Conservation (phyloP, 2,113 vertebrate genomes). For the Esox niger region DNA sequence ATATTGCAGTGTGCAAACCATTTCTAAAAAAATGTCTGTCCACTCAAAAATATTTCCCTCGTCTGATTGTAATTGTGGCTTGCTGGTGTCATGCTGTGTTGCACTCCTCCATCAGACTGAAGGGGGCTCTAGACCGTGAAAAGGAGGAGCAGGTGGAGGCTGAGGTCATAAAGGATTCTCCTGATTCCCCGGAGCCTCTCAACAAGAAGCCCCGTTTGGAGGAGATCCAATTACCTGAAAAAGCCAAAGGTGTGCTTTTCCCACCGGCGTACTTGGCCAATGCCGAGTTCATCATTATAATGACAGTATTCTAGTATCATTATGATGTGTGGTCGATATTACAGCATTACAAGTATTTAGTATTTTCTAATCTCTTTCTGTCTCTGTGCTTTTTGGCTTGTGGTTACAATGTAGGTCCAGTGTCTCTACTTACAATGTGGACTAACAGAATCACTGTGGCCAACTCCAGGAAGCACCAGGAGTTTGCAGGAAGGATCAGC, state of each 20-base stretch:
- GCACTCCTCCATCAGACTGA: slow-evolving; percentile 70
- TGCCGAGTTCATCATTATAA: no score
- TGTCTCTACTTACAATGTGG: slow-evolving; percentile 92
- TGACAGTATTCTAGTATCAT: no score
- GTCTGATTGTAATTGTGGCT: no score
- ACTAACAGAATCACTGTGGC: slow-evolving; percentile 92
- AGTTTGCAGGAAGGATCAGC: slow-evolving; percentile 88
- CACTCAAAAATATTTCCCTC: no score
- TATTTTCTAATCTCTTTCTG: neutral
- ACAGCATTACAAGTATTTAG: no score
- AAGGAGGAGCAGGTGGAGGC: slow-evolving; percentile 92
- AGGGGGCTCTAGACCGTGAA: slow-evolving; percentile 83
- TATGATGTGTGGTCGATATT: no score
- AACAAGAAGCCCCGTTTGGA: slow-evolving; percentile 94
- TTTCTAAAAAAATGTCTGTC: no score
- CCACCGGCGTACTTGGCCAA: neutral
- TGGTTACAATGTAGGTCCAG: slow-evolving; percentile 74
- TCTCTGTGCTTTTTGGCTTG: neutral
- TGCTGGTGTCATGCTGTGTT: neutral
- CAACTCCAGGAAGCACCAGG: slow-evolving; percentile 96
- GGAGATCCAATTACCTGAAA: slow-evolving; percentile 82
- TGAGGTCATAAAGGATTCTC: slow-evolving; percentile 96
- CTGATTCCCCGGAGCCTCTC: slow-evolving; percentile 94
- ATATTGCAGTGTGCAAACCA: no score
- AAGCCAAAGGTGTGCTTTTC: slow-evolving; percentile 82